Evolutionary conservation across 2,888 invertebrate species (phyloP), one percentile per base, ranked within the genome.

Genomic region (Caenorhabditis auriculariae): DNA sequence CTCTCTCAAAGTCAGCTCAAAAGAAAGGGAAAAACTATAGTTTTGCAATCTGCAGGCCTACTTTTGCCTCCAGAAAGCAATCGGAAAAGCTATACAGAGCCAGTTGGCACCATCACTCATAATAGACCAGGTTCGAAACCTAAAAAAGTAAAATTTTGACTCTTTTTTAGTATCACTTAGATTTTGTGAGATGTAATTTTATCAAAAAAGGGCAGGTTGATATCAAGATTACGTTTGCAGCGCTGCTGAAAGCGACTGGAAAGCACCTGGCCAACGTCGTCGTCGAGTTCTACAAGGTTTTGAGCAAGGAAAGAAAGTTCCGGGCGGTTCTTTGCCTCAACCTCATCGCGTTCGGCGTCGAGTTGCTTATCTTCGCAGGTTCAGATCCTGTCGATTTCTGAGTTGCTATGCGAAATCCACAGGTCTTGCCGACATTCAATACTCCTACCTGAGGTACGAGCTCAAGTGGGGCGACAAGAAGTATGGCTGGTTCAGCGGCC

Each of bases 401-500:
- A n/a, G n/a, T 41, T 41, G 41, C 9, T 7, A 41, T 15, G 41
- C 9, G 15, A 35, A 35, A 35, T 55, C 55, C 44, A 46, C 50
- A 23, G 70, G 70, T n/a, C 54, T 70, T 17, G 49, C 53, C 12
- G 78, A 78, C 55, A 74, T 78, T 27, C 69, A 76, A 41, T 78
- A 66, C 64, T 75, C 74, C 7, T 78, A 70, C 49, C 51, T 78
- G 32, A 66, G 76, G 26, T 75, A 64, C 51, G 69, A 66, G 50
- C 60, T 78, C 35, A 54, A 60, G 17, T 78, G 78, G 78, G 69
- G 66, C 28, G 78, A 78, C 56, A 72, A 71, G 60, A 65, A 76
- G 45, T 78, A 75, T 48, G 78, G 78, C 29, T 75, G 72, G 75
- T 78, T 76, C 49, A 72, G 66, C 27, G 78, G 78, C 1, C 51